A percentile compares a stretch with the other conserved stretches of the same genome.
Conservation (phyloP, 2,113 vertebrate species). For the Hypocryptadius cinnamomeus region DNA sequence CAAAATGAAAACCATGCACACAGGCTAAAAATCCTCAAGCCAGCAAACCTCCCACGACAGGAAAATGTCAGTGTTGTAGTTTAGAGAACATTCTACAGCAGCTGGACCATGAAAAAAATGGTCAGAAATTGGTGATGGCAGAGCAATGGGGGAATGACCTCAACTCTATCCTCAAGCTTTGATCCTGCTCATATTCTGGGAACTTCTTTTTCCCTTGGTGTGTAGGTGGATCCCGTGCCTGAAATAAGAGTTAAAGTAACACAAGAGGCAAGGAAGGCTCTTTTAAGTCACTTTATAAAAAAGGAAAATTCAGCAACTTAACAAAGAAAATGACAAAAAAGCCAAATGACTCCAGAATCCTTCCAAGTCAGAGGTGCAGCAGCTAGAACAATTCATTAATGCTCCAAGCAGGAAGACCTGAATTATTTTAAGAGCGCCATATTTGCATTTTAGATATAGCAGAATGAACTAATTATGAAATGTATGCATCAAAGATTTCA, state of each 20-base stretch:
- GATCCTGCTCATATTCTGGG: not conserved
- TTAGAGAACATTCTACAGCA: not conserved
- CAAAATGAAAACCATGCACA: not conserved
- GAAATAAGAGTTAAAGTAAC: not conserved
- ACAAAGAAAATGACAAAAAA: not conserved
- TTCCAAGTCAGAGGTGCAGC: not conserved
- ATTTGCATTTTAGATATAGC: conserved; percentile 69
- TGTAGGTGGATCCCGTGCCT: not conserved
- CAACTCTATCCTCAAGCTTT: fast-evolving
- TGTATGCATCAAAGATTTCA: conserved; percentile 84
- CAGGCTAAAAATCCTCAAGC: not conserved
- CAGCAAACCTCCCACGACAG: too few relatives aligned
- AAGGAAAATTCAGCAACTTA: not conserved
- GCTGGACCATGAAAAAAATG: not conserved
- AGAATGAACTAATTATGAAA: conserved; percentile 80
- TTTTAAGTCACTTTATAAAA: not conserved
- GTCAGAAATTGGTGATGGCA: not conserved
- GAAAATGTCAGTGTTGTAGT: not conserved
- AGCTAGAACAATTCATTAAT: conserved; percentile 45
- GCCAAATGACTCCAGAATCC: not conserved
- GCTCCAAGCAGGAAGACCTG: conserved; percentile 22
- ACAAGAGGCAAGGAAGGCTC: not conserved
- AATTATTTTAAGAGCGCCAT: conserved; percentile 60
- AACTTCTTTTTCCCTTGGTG: not conserved
- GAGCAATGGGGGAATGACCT: not conserved